Conservation (phyloP, 2,113 vertebrate species). For the Nymphicus hollandicus region DNA sequence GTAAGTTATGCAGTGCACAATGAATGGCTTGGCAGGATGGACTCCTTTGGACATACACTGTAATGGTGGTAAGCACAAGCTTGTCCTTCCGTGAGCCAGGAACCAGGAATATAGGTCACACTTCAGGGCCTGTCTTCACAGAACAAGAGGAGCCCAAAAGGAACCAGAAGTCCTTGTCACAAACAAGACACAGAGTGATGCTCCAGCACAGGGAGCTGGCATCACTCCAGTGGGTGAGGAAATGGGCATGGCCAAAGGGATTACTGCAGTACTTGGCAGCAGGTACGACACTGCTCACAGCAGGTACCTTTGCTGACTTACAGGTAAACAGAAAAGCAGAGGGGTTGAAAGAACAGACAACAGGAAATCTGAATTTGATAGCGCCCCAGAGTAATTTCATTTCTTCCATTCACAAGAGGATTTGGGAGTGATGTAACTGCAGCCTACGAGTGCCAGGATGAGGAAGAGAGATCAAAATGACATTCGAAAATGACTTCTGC, state of each 20-base stretch:
- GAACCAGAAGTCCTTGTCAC: background rate
- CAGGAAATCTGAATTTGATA: background rate
- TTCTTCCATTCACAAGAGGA: background rate
- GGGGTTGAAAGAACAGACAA: background rate
- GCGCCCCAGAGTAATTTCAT: background rate
- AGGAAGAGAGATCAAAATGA: background rate
- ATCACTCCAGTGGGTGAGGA: fast-evolving
- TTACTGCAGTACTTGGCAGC: background rate
- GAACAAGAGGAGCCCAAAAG: fast-evolving
- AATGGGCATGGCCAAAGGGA: fast-evolving
- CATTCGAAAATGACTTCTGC: background rate
- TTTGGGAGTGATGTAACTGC: background rate
- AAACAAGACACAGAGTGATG: background rate
- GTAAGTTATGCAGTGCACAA: background rate
- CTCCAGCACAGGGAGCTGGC: background rate
- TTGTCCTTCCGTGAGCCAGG: background rate
- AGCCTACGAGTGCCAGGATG: background rate
- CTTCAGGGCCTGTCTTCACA: background rate
- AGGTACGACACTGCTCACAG: fast-evolving
- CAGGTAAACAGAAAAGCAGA: background rate
- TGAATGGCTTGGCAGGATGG: background rate
- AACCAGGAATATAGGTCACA: background rate
- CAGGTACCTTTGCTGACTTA: background rate
- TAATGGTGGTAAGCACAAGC: background rate
- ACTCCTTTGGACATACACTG: background rate